phyloP scores from a whole-genome alignment of 2,113 vertebrate genomes.

The Albula goreensis region DNA sequence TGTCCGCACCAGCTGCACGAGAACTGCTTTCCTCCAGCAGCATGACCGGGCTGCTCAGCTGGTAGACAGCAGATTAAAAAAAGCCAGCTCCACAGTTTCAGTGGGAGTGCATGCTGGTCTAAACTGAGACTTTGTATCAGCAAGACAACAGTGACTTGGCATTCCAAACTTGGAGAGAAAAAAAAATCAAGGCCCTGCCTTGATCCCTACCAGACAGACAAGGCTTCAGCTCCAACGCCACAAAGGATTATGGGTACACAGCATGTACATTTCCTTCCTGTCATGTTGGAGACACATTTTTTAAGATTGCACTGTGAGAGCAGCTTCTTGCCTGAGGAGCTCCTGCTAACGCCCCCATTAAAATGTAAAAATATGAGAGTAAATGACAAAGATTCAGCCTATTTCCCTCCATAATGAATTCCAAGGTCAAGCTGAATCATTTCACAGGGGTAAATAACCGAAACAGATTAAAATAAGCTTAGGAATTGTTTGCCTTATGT shows the following conservation, averaged over 20 bases:
- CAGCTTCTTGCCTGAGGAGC: neutral
- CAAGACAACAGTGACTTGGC: neutral
- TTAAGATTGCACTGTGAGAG: neutral
- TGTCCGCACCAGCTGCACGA: neutral
- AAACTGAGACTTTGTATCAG: neutral
- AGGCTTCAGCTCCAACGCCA: neutral
- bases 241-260: neutral
- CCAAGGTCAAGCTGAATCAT: neutral
- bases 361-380: slow-evolving; percentile 4
- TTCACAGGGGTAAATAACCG: neutral
- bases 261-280: neutral
- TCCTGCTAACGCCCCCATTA: neutral
- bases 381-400: neutral
- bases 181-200: neutral
- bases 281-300: neutral
- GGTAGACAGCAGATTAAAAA: neutral
- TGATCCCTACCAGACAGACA: neutral
- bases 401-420: neutral
- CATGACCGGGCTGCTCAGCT: neutral
- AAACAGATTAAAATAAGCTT: neutral
- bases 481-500: neutral
- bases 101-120: no score
- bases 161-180: neutral
- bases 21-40: neutral
- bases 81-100: neutral